A percentile compares a stretch with the other conserved stretches of the same genome.
Evolutionary conservation across 2,797 vertebrate genomes (phyloP).

Genomic region (Adrianichthys oophorus): DNA sequence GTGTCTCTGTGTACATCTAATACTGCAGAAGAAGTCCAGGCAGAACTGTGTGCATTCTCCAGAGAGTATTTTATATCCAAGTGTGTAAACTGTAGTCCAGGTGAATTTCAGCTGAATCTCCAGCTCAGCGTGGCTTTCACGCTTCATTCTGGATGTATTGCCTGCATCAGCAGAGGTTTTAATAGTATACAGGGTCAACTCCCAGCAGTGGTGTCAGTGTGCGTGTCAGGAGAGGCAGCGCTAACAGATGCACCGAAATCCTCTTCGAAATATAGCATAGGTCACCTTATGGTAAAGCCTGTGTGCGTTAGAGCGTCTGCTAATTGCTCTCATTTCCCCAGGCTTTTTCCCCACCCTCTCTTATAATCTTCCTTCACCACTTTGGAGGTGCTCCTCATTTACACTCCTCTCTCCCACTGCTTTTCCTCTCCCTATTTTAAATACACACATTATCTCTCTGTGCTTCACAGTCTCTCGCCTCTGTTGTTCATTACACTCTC

Average conservation of each 20-base stretch:
- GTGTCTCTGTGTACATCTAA: too few species aligned
- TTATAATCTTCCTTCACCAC: conserved; percentile 63
- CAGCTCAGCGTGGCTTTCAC: conserved; percentile 4
- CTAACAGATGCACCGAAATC: conserved; percentile 23
- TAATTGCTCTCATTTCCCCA: conserved; percentile 55
- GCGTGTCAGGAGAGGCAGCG: conserved; percentile 24
- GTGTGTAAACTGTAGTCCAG: neutral
- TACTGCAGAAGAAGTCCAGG: neutral
- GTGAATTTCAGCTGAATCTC: neutral
- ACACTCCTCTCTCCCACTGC: conserved; percentile 44
- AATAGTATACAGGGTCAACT: conserved; percentile 29
- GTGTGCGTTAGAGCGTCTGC: conserved; percentile 20
- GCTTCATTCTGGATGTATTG: conserved; percentile 17
- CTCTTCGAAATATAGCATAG: conserved; percentile 32
- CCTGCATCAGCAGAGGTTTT: conserved; percentile 31
- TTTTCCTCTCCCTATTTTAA: conserved; percentile 30
- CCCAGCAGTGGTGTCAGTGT: conserved; percentile 44
- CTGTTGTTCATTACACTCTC: conserved; percentile 50
- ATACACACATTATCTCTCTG: conserved; percentile 51
- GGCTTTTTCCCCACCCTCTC: conserved; percentile 67
- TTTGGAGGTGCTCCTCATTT: conserved; percentile 51
- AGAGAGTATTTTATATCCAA: too few species aligned
- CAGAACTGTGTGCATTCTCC: too few species aligned
- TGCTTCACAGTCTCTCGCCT: conserved; percentile 40
- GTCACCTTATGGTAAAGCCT: conserved; percentile 61